phyloP scores from a whole-genome alignment of 2,113 vertebrate genomes.

The Scomber colias region DNA sequence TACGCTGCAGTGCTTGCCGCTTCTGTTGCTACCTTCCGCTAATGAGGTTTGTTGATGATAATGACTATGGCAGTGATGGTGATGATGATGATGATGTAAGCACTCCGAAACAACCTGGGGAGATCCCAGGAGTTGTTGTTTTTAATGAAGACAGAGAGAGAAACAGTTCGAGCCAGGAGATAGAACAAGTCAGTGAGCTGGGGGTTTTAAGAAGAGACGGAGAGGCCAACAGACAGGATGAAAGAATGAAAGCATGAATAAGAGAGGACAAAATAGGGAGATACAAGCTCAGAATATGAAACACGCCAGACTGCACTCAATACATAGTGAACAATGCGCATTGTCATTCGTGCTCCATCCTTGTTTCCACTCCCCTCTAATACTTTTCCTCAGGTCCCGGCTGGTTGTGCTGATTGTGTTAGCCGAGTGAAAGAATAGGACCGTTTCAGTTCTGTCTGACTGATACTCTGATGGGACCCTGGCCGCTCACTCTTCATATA shows the following conservation, averaged over 20 bases:
- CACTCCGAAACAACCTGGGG: conserved; percentile 73
- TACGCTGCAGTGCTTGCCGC: conserved; percentile 33
- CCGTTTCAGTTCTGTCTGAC: conserved; percentile 55
- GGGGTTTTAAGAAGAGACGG: conserved; percentile 21
- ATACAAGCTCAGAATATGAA: conserved; percentile 65
- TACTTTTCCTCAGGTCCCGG: conserved; percentile 66
- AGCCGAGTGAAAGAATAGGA: conserved; percentile 56
- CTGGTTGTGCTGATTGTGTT: conserved; percentile 68
- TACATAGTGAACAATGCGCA: conserved; percentile 53
- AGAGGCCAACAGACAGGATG: conserved; percentile 47
- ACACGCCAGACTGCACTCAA: conserved; percentile 50
- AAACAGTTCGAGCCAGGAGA: conserved; percentile 34
- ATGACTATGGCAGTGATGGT: conserved; percentile 54
- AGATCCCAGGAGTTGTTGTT: conserved; percentile 71
- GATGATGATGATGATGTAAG: conserved; percentile 72
- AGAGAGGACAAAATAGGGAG: conserved; percentile 49
- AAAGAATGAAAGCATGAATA: conserved; percentile 60
- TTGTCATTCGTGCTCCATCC: conserved; percentile 73
- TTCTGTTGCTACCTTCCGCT: conserved; percentile 56
- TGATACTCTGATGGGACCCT: conserved; percentile 64
- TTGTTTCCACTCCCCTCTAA: conserved; percentile 54
- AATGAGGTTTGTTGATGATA: conserved; percentile 74
- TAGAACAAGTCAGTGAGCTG: conserved; percentile 20
- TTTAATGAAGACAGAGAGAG: conserved; percentile 64
- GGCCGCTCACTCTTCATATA: conserved; percentile 46